Conservation (phyloP, 2,113 vertebrate genomes). For the Xiphophorus hellerii region DNA sequence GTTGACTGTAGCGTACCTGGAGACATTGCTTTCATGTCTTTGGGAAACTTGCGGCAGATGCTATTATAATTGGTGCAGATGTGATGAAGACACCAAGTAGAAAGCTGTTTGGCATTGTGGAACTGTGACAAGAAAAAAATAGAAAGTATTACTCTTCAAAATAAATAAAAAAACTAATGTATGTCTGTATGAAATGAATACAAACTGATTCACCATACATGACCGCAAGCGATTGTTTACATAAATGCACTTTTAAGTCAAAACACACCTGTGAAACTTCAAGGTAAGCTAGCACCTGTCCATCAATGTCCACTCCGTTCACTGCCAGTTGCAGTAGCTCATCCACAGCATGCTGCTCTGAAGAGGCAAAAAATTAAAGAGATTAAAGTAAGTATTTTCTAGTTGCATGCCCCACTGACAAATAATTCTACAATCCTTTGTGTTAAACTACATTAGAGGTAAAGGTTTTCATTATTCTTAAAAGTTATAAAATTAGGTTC, state of each 20-base stretch:
- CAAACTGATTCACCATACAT: not conserved
- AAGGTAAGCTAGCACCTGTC: constrained; percentile 87
- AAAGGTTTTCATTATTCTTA: not conserved
- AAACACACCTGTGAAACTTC: constrained; percentile 87
- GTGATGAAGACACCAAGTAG: constrained; percentile 90
- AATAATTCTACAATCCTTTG: not conserved
- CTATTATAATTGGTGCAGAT: constrained; percentile 93
- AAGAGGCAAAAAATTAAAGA: constrained; percentile 28
- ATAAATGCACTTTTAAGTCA: not conserved
- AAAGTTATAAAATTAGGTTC: too few species aligned
- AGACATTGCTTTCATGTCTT: constrained; percentile 90
- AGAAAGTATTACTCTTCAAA: constrained; percentile 1
- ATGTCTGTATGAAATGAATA: not conserved
- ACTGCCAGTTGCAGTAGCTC: constrained; percentile 82
- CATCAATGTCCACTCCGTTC: constrained; percentile 87
- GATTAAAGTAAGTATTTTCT: constrained; percentile 8
- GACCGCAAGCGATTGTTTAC: not conserved
- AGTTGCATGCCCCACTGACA: constrained; percentile 7
- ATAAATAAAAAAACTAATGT: not conserved
- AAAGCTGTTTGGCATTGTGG: constrained; percentile 88
- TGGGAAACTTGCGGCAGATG: constrained; percentile 90
- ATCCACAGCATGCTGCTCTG: constrained; percentile 89
- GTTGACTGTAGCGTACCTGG: constrained; percentile 76
- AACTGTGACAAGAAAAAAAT: constrained; percentile 74
- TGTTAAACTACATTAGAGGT: not conserved